Conservation (phyloP, 2,113 vertebrate species). For the Lipotes vexillifer region DNA sequence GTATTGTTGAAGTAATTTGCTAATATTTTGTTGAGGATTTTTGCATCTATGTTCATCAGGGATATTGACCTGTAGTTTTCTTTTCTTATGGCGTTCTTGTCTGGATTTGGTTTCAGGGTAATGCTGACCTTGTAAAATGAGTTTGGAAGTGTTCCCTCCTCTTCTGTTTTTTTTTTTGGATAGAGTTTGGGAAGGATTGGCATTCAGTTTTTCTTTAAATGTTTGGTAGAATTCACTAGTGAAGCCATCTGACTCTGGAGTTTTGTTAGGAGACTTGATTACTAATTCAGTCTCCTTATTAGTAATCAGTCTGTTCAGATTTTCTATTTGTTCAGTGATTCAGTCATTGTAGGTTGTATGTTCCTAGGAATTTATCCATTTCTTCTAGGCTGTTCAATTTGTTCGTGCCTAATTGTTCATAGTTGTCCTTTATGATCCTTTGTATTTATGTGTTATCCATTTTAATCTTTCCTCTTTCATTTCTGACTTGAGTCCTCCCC, state of each 20-base stretch:
- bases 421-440: not conserved
- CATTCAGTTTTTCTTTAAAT: not conserved
- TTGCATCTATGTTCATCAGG: not conserved
- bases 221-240: not conserved
- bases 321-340: not conserved
- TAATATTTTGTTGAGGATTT: not conserved
- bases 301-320: not conserved
- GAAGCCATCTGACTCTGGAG: not conserved
- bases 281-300: not conserved
- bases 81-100: not conserved
- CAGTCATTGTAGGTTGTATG: not conserved
- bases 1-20: not conserved
- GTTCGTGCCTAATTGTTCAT: not conserved
- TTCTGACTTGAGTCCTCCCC: not conserved
- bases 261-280: not conserved
- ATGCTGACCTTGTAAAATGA: not conserved
- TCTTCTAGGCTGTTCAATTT: not conserved
- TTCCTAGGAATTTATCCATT: not conserved
- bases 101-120: not conserved
- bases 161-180: not conserved
- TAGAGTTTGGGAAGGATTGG: not conserved
- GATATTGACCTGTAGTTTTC: not conserved
- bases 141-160: not conserved
- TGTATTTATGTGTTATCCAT: not conserved
- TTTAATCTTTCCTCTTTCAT: not conserved